Conservation (phyloP, 2,113 vertebrate species). For the Cinclus cinclus region DNA sequence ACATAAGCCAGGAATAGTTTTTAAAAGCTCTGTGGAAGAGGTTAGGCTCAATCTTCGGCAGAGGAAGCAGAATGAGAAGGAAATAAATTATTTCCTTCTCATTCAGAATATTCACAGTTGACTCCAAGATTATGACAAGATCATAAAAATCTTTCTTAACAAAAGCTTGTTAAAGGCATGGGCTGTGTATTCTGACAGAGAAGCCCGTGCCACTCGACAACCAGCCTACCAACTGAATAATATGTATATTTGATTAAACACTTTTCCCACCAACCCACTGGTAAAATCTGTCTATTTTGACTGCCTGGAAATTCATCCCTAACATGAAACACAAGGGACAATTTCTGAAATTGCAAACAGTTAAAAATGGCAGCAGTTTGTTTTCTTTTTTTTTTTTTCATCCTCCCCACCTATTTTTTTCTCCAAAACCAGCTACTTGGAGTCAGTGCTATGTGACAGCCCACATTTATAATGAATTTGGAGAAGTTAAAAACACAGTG, state of each 20-base stretch:
- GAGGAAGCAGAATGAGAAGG: background rate
- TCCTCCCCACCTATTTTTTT: background rate
- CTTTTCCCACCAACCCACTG: background rate
- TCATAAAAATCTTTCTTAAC: background rate
- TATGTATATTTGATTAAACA: background rate
- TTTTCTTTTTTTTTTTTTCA: background rate
- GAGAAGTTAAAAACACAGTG: background rate
- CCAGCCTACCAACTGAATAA: background rate
- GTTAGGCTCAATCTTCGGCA: background rate
- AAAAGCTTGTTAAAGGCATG: background rate
- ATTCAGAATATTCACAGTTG: background rate
- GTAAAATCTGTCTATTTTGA: background rate
- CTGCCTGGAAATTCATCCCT: background rate
- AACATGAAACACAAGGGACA: background rate
- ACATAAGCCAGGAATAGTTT: background rate
- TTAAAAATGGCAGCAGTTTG: background rate
- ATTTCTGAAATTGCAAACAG: background rate
- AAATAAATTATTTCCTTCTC: background rate
- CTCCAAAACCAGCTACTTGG: background rate
- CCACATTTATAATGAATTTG: background rate
- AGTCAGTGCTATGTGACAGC: background rate
- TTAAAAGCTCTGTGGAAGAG: background rate
- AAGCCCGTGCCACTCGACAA: background rate
- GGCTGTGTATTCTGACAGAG: background rate
- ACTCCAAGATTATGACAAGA: background rate